Percentiles rank a stretch among this genome's conserved stretches.
Evolutionary conservation across 2,113 vertebrate genomes (phyloP).

Genomic region (Nipponia nippon): DNA sequence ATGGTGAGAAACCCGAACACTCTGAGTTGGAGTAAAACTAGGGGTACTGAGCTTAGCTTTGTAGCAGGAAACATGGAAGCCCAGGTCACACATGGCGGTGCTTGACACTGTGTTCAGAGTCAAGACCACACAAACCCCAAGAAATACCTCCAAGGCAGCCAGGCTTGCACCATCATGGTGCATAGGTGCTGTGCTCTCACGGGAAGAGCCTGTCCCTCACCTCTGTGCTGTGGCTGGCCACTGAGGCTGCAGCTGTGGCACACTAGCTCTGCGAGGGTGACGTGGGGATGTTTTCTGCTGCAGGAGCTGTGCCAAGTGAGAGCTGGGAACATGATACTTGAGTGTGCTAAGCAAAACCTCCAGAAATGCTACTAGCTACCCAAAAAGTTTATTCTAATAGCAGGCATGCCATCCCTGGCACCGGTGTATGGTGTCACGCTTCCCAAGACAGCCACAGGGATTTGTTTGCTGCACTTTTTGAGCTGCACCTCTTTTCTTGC

Average conservation of each 20-base stretch:
- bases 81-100: background rate
- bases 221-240: background rate
- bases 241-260: background rate
- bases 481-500: background rate
- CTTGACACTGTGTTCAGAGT: background rate
- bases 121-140: background rate
- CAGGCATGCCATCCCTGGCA: background rate
- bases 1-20: background rate
- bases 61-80: background rate
- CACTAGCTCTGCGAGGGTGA: background rate
- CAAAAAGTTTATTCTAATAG: background rate
- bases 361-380: background rate
- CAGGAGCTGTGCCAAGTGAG: background rate
- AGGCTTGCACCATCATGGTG: background rate
- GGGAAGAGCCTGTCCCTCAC: background rate
- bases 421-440: background rate
- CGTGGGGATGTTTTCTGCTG: background rate
- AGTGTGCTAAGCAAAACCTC: background rate
- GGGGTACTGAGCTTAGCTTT: background rate
- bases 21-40: background rate
- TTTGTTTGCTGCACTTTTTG: background rate
- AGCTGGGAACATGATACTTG: background rate
- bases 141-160: background rate
- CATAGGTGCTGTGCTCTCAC: too few species aligned
- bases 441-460: background rate